Conservation (phyloP, 2,113 vertebrate species). For the Syngnathoides biaculeatus region DNA sequence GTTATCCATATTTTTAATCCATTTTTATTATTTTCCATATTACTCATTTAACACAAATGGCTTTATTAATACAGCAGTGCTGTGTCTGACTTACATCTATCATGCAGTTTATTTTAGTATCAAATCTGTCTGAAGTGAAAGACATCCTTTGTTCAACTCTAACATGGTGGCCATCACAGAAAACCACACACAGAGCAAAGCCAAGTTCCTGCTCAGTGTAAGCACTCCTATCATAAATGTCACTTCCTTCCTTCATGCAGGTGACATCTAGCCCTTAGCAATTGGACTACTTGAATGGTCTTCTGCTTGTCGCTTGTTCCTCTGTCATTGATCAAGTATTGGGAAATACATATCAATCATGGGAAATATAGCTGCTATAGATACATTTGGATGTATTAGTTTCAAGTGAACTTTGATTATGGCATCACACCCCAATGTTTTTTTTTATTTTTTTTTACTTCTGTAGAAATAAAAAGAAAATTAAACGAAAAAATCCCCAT, state of each 20-base stretch:
- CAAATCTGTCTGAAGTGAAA: constrained; percentile 22
- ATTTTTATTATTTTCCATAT: too few relatives aligned
- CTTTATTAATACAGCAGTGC: constrained; percentile 8
- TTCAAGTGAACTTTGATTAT: not conserved
- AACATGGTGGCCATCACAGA: constrained; percentile 41
- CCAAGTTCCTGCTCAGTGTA: constrained; percentile 63
- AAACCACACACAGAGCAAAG: constrained; percentile 36
- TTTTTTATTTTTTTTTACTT: not conserved
- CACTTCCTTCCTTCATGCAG: constrained; percentile 51
- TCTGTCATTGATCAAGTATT: constrained; percentile 1
- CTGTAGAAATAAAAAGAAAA: not conserved
- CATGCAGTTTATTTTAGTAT: constrained; percentile 17
- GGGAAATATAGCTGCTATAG: not conserved
- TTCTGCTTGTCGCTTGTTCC: constrained; percentile 23
- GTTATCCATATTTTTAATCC: not conserved
- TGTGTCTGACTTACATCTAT: constrained; percentile 37
- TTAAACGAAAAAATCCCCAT: too few relatives aligned
- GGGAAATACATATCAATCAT: not conserved
- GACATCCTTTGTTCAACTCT: constrained; percentile 46
- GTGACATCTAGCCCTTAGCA: constrained; percentile 26
- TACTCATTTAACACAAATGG: constrained; percentile 10
- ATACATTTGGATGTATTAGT: too few relatives aligned
- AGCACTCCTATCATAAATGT: constrained; percentile 70
- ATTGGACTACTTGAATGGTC: constrained; percentile 26
- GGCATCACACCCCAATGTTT: not conserved